Percentiles rank a stretch among this genome's conserved stretches.
These are phyloP conservation scores for Forpus xanthops DNA, from an alignment of 2,797 vertebrate genomes.

Conservation along the genomic window DNA sequence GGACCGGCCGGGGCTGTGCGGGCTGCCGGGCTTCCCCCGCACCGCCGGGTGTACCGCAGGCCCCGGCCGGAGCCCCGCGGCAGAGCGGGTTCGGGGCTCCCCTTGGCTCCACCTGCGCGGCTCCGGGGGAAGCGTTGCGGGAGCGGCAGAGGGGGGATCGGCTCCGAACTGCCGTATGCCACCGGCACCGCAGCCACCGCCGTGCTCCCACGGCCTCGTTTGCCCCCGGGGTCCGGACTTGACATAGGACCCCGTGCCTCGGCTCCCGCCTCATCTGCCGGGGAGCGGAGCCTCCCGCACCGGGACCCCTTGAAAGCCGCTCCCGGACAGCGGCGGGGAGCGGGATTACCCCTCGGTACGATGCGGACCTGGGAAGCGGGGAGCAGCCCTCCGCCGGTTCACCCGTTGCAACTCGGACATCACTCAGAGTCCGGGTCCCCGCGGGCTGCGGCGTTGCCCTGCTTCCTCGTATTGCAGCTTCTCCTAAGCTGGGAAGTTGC, in stretches of 20 bases:
- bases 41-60: too few relatives aligned
- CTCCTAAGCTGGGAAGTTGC: neutral
- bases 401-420: rapidly evolving
- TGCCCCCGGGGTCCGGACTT: neutral
- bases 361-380: neutral
- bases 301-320: rapidly evolving
- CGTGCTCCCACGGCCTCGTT: neutral
- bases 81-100: neutral
- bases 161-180: neutral
- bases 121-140: neutral
- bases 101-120: conserved; percentile 23
- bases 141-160: neutral
- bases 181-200: neutral
- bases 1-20: neutral
- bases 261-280: too few relatives aligned
- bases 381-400: neutral
- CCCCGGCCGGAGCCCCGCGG: neutral
- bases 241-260: neutral
- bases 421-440: neutral
- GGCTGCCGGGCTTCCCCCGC: neutral
- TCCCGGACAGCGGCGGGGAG: too few relatives aligned
- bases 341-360: neutral
- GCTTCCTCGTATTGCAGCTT: rapidly evolving
- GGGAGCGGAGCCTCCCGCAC: neutral
- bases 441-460: rapidly evolving